Base-by-base conservation (phyloP, 2,113 vertebrate species). In the Microtus montanus region DNA sequence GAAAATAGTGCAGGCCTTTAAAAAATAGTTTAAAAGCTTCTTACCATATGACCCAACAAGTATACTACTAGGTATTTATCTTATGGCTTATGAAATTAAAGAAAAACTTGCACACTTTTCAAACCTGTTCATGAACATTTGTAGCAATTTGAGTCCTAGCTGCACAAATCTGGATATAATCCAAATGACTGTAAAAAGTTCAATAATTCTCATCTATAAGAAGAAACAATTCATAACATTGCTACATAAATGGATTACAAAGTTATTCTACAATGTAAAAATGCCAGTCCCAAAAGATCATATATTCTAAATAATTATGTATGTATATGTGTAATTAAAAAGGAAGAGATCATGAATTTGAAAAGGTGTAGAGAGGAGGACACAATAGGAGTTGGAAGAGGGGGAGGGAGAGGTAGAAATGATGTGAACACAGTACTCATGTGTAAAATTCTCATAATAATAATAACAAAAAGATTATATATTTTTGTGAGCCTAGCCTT, bases 81-180 rank as follows among this genome's bases (percentile, higher is more conserved):
- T 58, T 79, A 89, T 58, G 44, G 33, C 1, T 61, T 28, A 41
- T 83, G 22, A 89, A 80, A 91, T 11, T 12, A 38, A 85, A 87
- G 17, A 70, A 89, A 93, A 52, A 44, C 13, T 71, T 58, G 64
- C 30, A 92, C 3, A 33, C 28, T 77, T 47, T 20, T 61, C 82
- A 49, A 84, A 38, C 19, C 3, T 96, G 19, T 47, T 64, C 26
- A 80, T 63, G 33, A 49, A 86, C 86, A 24, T 44, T 89, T 28
- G 61, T 44, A 47, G 44, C 8, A 92, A 49, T 87, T 92, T 15
- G 47, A 92, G 28, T 73, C 14, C 71, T 64, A 77, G 63, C 75
- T 83, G 28, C 28, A 38, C 30, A 44, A 93, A 86, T 70, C 7
- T 47, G 13, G 71, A 94, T 92, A 87, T 71, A 96, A 54, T n/a